phyloP scores from a whole-genome alignment of 64 coral and sea anemone genomes.

The Stichodactyla helianthus region DNA sequence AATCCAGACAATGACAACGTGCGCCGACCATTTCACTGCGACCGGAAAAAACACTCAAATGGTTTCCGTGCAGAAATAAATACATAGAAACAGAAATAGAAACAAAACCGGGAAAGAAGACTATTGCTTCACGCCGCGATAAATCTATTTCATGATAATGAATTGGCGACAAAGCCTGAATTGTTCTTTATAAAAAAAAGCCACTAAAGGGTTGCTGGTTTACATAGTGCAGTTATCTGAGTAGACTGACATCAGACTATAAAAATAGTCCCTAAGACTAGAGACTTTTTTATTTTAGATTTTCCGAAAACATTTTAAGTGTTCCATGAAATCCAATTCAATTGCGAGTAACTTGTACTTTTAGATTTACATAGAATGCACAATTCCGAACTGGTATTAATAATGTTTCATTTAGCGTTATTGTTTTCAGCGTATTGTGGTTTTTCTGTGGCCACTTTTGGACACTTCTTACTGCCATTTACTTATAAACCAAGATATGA shows the following conservation, averaged over 20 bases:
- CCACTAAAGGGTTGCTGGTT: not conserved
- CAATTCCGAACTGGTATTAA: not conserved
- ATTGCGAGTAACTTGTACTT: not conserved
- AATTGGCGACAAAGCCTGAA: not conserved
- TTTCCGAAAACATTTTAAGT: not conserved
- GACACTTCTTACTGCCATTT: not conserved
- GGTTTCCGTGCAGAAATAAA: too few species aligned
- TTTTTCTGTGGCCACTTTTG: constrained; percentile 1
- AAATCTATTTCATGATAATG: not conserved
- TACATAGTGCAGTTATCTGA: not conserved
- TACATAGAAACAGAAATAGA: not conserved
- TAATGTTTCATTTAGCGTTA: too few species aligned
- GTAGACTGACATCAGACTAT: not conserved
- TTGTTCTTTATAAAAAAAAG: not conserved
- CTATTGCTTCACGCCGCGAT: not conserved
- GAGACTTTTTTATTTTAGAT: not conserved
- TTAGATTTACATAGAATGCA: not conserved
- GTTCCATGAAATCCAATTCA: not conserved
- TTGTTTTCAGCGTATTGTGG: not conserved
- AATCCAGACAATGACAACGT: too few species aligned
- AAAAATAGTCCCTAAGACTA: not conserved
- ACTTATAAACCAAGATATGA: not conserved
- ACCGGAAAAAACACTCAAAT: too few species aligned
- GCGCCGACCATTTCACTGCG: too few species aligned
- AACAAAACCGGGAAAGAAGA: not conserved